Conservation (phyloP, 2,113 vertebrate species). For the Antechinus stuartii region DNA sequence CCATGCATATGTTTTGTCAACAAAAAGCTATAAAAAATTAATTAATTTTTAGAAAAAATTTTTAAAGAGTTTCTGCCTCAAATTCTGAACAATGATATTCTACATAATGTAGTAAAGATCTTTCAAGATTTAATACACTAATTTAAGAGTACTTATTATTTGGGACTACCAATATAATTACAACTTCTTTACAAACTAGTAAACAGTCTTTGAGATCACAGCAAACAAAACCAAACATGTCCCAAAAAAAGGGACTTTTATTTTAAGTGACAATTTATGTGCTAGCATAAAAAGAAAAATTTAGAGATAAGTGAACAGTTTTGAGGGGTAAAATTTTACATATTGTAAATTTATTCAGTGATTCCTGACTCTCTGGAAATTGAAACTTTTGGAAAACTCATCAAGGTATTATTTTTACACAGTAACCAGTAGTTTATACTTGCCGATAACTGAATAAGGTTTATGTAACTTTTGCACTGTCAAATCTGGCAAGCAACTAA, state of each 20-base stretch:
- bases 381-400: neutral
- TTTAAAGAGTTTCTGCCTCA: neutral
- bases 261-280: constrained; percentile 21
- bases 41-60: too few species aligned
- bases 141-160: neutral
- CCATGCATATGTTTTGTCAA: too few species aligned
- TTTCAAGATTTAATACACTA: neutral
- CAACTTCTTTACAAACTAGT: neutral
- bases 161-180: neutral
- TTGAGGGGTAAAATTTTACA: neutral
- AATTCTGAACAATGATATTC: neutral
- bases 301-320: neutral
- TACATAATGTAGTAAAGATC: neutral
- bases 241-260: neutral
- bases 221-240: constrained; percentile 27
- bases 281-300: neutral
- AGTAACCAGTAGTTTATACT: neutral
- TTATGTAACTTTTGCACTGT: neutral
- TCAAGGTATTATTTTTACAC: neutral
- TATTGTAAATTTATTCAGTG: constrained; percentile 10
- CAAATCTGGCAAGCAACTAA: neutral
- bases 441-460: neutral
- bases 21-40: too few species aligned
- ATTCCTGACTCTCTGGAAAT: constrained; percentile 34
- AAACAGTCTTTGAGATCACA: neutral